Evolutionary conservation across 2,888 invertebrate genomes (phyloP).

Genomic region (Mythimna lalbum): DNA sequence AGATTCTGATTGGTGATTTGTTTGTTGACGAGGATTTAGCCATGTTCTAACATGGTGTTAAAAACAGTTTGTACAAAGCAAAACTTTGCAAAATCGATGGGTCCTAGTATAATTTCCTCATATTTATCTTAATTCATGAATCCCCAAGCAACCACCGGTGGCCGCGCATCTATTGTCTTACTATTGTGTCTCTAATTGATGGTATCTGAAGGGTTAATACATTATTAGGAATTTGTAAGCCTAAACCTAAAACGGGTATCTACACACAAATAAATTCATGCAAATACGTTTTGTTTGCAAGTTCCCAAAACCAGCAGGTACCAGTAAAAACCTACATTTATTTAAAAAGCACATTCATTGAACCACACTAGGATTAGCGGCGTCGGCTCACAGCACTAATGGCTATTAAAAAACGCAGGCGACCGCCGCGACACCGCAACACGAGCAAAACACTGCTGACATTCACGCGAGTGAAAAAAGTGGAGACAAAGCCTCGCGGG

Average conservation of each 20-base stretch:
- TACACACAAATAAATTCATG: neutral
- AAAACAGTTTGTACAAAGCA: neutral
- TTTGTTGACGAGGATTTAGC: no score
- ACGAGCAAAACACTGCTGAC: slow-evolving; percentile 59
- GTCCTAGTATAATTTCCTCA: neutral
- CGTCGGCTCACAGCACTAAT: slow-evolving; percentile 43
- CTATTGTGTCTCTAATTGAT: no score
- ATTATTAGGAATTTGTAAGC: no score
- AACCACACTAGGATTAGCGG: slow-evolving; percentile 38
- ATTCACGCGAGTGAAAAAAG: slow-evolving; percentile 51
- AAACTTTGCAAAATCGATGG: no score
- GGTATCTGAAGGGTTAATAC: no score
- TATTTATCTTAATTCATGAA: neutral
- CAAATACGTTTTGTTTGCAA: neutral
- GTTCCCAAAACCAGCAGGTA: neutral
- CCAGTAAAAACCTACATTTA: slow-evolving; percentile 4
- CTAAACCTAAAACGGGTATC: neutral
- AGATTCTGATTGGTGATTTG: neutral
- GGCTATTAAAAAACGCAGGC: slow-evolving; percentile 58
- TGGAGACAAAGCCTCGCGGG: slow-evolving; percentile 45
- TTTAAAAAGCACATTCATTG: slow-evolving; percentile 26
- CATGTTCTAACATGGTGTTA: neutral
- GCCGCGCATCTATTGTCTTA: no score
- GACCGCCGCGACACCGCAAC: slow-evolving; percentile 45
- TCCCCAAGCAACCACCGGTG: no score